Conservation (phyloP, 2,888 invertebrate genomes). For the Hedya salicella region DNA sequence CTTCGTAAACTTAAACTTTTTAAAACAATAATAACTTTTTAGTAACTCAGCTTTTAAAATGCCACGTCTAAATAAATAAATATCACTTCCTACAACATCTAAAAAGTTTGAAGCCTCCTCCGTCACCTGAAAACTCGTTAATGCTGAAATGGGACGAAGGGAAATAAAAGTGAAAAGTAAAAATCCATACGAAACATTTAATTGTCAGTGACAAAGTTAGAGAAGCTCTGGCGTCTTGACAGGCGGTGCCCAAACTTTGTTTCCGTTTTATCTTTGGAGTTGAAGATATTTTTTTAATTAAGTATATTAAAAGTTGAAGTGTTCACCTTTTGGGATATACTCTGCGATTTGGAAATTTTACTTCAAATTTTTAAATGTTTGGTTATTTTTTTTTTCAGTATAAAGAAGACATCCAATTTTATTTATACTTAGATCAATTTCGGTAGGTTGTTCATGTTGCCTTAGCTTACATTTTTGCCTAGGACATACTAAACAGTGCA, state of each 20-base stretch:
- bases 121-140: constrained; percentile 16
- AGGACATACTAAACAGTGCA: no score
- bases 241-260: constrained; percentile 34
- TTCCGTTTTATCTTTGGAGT: constrained; percentile 7
- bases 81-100: not conserved
- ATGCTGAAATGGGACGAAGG: constrained; percentile 12
- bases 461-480: no score
- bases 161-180: constrained; percentile 25
- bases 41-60: not conserved
- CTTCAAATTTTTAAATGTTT: no score
- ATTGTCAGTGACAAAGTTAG: constrained; percentile 31
- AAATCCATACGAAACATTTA: constrained; percentile 29
- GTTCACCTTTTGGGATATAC: not conserved
- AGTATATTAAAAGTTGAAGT: not conserved
- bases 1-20: no score
- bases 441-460: no score
- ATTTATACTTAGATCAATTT: no score
- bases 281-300: constrained; percentile 8
- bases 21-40: no score
- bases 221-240: constrained; percentile 23
- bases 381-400: no score
- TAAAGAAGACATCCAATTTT: no score
- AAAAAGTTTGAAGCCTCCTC: not conserved
- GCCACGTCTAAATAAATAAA: not conserved
- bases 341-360: not conserved